A percentile compares a stretch with the other conserved stretches of the same genome.
phyloP scores from a whole-genome alignment of 2,113 vertebrate species.

The Heloderma charlesbogerti region DNA sequence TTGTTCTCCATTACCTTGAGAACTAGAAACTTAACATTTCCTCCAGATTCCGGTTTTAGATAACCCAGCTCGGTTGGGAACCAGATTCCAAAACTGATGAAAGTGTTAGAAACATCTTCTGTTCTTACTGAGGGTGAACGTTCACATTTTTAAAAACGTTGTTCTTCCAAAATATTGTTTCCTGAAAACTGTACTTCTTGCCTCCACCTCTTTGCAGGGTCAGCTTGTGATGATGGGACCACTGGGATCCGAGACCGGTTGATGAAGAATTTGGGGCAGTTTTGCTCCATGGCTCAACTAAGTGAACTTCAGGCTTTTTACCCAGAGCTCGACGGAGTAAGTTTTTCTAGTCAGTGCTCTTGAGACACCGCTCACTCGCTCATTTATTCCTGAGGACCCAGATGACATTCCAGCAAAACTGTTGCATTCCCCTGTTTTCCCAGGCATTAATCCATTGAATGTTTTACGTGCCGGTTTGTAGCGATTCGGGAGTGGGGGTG shows the following conservation, averaged over 20 bases:
- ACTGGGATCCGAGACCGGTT: slow-evolving; percentile 9
- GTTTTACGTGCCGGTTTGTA: not conserved
- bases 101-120: too few relatives aligned
- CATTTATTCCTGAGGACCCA: not conserved
- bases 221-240: not conserved
- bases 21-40: not conserved
- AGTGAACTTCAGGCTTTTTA: slow-evolving; percentile 47
- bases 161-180: too few relatives aligned
- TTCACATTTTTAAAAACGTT: too few relatives aligned
- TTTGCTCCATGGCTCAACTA: slow-evolving; percentile 35
- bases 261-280: slow-evolving; percentile 42
- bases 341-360: slow-evolving; percentile 47
- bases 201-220: slow-evolving; percentile 22
- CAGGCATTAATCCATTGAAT: not conserved
- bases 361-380: not conserved
- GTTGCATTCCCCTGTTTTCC: not conserved
- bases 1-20: not conserved
- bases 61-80: too few relatives aligned
- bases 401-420: not conserved
- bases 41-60: too few relatives aligned
- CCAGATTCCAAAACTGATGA: too few relatives aligned
- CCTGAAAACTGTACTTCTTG: not conserved
- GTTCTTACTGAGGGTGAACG: too few relatives aligned
- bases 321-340: slow-evolving; percentile 52
- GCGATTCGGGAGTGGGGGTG: not conserved